Evolutionary conservation across 2,888 invertebrate species (phyloP).

Genomic region (Volucella bombylans): DNA sequence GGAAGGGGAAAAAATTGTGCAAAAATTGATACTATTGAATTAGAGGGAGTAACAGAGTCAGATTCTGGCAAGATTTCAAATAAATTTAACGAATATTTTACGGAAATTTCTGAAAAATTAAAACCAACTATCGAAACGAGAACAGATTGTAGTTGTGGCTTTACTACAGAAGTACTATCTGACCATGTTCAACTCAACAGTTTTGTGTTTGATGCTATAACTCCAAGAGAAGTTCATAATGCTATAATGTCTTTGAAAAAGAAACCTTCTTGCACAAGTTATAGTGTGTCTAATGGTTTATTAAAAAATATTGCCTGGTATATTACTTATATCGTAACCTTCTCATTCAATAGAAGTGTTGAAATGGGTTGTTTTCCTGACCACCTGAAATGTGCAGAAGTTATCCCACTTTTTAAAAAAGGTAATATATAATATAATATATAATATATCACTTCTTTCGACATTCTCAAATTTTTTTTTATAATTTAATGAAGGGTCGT

Average conservation of each 20-base stretch:
- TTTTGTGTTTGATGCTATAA: constrained; percentile 6
- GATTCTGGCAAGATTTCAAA: constrained; percentile 2
- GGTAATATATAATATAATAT: too few relatives aligned
- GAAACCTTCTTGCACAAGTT: constrained; percentile 6
- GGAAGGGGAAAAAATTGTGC: not conserved
- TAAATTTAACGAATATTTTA: constrained; percentile 7
- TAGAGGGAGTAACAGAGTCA: not conserved
- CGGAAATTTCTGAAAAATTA: constrained; percentile 9
- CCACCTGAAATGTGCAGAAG: not conserved
- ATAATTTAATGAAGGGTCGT: not conserved
- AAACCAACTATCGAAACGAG: not conserved
- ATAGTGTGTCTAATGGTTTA: constrained; percentile 13
- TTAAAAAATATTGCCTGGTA: not conserved
- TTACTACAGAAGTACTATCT: not conserved
- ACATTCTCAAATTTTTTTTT: too few relatives aligned
- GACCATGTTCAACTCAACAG: constrained; percentile 1
- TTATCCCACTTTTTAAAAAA: not conserved
- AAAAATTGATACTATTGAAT: not conserved
- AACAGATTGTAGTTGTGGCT: not conserved
- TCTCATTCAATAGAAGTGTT: not conserved
- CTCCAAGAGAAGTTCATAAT: not conserved
- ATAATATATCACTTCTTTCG: too few relatives aligned
- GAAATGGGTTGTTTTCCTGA: not conserved
- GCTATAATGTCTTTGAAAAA: not conserved
- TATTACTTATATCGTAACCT: too few relatives aligned